A percentile compares a stretch with the other conserved stretches of the same genome.
phyloP scores from a whole-genome alignment of 1,140 invertebrate genomes.

The Zaprionus camerounensis region DNA sequence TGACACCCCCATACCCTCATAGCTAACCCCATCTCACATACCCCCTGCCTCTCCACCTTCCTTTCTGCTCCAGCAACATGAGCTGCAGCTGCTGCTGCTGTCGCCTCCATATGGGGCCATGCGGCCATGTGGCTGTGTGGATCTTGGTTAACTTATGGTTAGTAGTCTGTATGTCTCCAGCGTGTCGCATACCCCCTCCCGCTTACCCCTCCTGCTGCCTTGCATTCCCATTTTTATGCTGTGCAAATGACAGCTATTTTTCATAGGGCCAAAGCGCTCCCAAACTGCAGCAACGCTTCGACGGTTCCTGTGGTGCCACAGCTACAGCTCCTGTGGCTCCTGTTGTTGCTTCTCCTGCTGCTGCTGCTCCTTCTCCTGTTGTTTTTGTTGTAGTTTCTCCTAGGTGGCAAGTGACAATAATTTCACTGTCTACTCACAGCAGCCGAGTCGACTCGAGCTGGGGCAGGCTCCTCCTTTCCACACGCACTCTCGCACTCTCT shows the following conservation, averaged over 20 bases:
- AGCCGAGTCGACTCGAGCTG: no score
- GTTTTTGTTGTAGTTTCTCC: slow-evolving; percentile 49
- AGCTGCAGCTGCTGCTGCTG: slow-evolving; percentile 24
- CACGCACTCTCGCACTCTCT: slow-evolving; percentile 19
- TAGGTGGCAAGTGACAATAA: slow-evolving; percentile 81
- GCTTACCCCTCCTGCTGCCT: not conserved
- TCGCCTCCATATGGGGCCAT: slow-evolving; percentile 72
- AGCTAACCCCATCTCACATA: not conserved
- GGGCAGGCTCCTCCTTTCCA: not conserved
- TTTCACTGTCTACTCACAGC: slow-evolving; percentile 57
- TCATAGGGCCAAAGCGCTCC: slow-evolving; percentile 75
- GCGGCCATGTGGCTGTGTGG: slow-evolving; percentile 76
- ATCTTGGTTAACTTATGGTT: slow-evolving; percentile 83
- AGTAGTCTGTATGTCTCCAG: slow-evolving; percentile 49
- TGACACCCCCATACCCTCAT: not conserved
- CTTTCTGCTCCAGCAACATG: not conserved
- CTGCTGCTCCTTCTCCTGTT: not conserved
- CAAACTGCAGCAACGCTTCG: slow-evolving; percentile 43
- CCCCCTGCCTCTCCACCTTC: not conserved
- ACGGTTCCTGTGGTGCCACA: slow-evolving; percentile 33
- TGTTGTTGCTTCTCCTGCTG: not conserved
- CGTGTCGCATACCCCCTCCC: slow-evolving; percentile 6
- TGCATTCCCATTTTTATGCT: slow-evolving; percentile 80
- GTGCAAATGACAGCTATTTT: slow-evolving; percentile 83
- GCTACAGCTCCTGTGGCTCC: slow-evolving; percentile 4